Percentiles rank a stretch among this genome's conserved stretches.
Evolutionary conservation across 1,140 invertebrate species (phyloP).

Genomic region (Drosophila bocqueti): DNA sequence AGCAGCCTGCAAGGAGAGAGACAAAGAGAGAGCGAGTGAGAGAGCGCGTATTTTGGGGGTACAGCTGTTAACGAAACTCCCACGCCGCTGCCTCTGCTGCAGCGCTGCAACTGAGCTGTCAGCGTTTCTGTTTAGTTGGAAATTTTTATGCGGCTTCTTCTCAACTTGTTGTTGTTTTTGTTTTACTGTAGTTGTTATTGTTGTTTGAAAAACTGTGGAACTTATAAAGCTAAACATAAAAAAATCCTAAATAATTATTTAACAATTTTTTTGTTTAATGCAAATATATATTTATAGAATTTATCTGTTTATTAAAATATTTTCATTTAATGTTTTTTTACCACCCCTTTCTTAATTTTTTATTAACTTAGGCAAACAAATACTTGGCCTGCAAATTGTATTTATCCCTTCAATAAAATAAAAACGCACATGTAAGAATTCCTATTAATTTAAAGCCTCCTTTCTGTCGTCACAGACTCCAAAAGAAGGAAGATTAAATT

Average conservation of each 20-base stretch:
- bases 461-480: no score
- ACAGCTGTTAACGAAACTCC: slow-evolving; percentile 81
- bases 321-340: no score
- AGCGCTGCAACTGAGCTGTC: slow-evolving; percentile 26
- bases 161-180: slow-evolving; percentile 13
- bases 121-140: slow-evolving; percentile 35
- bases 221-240: no score
- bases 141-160: slow-evolving; percentile 64
- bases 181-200: slow-evolving; percentile 29
- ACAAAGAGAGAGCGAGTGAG: slow-evolving; percentile 24
- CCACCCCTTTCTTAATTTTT: no score
- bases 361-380: no score
- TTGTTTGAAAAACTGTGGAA: slow-evolving; percentile 26
- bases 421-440: no score
- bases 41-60: slow-evolving; percentile 54
- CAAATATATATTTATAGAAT: no score
- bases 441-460: no score
- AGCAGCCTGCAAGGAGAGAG: slow-evolving; percentile 15
- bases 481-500: no score
- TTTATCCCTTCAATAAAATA: no score
- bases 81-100: slow-evolving; percentile 54
- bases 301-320: not conserved
- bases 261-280: no score
- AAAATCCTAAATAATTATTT: not conserved
- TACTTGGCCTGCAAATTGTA: no score